A percentile compares a stretch with the other conserved stretches of the same genome.
These are phyloP conservation scores for Atopsyche davidsoni DNA, from an alignment of 1,140 invertebrate species.

Conservation along the genomic window DNA sequence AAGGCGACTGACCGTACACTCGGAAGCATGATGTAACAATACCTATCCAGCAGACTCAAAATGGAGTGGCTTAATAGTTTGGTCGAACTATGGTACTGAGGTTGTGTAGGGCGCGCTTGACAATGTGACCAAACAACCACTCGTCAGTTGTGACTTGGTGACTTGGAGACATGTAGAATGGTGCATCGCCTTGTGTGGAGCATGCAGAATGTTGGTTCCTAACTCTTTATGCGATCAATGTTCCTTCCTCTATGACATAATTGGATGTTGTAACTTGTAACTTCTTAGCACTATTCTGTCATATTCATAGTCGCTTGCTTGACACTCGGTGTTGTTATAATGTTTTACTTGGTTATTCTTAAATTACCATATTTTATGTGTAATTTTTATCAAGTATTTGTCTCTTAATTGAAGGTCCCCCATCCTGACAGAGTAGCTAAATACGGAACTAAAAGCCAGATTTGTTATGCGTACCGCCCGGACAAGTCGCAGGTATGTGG, in stretches of 20 bases:
- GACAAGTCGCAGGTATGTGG: slow-evolving; percentile 51
- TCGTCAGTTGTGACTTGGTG: too few species aligned
- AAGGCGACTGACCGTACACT: too few species aligned
- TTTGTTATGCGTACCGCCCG: slow-evolving; percentile 48
- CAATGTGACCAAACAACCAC: too few species aligned
- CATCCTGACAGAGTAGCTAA: slow-evolving; percentile 51
- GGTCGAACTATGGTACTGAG: not conserved
- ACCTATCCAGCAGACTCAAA: too few species aligned
- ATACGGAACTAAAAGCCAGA: slow-evolving; percentile 43
- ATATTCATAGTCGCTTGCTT: slow-evolving; percentile 26
- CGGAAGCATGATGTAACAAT: too few species aligned
- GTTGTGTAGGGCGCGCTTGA: not conserved
- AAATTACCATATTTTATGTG: slow-evolving; percentile 17
- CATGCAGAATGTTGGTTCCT: slow-evolving; percentile 21
- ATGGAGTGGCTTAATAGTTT: too few species aligned
- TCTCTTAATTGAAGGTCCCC: slow-evolving; percentile 51
- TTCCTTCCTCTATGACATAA: slow-evolving; percentile 17
- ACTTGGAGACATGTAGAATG: slow-evolving; percentile 25
- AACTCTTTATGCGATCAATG: slow-evolving; percentile 19
- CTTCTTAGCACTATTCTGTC: slow-evolving; percentile 18
- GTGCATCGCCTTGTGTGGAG: slow-evolving; percentile 29
- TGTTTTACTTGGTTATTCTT: slow-evolving; percentile 11
- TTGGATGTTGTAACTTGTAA: slow-evolving; percentile 28
- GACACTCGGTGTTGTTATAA: slow-evolving; percentile 26
- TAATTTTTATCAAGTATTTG: slow-evolving; percentile 36